These are phyloP conservation scores for Myotis pilosus DNA, from an alignment of 2,797 vertebrate genomes.

Conservation along the genomic window DNA sequence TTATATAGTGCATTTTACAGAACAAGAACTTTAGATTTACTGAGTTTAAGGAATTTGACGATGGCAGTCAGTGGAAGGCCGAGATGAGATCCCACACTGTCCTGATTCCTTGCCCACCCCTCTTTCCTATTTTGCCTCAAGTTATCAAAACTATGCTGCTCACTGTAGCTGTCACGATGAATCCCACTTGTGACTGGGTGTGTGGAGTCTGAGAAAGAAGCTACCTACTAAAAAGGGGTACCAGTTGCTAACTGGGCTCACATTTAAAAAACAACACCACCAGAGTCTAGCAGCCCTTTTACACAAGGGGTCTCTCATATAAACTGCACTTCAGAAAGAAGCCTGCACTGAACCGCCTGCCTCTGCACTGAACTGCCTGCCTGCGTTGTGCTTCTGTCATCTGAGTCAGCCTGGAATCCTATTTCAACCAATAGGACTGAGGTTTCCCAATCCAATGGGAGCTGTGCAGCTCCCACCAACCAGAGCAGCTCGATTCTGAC, in stretches of 20 bases:
- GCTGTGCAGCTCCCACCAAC: neutral
- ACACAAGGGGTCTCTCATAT: no score
- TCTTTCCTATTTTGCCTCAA: neutral
- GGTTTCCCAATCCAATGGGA: neutral
- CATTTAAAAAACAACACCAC: neutral
- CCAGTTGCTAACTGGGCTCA: neutral
- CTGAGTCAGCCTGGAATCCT: neutral
- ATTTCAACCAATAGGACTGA: neutral
- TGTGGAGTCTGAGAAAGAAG: neutral
- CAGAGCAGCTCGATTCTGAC: neutral
- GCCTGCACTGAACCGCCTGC: neutral
- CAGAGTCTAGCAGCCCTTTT: neutral
- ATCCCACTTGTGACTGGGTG: neutral
- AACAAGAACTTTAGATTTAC: constrained; percentile 50
- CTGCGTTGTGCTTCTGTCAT: neutral
- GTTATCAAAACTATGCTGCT: neutral
- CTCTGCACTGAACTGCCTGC: neutral
- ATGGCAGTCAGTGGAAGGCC: neutral
- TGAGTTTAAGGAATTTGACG: constrained; percentile 39
- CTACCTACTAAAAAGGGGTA: neutral
- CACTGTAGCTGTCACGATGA: neutral
- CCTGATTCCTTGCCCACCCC: neutral
- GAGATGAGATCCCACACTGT: neutral
- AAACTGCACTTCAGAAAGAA: neutral
- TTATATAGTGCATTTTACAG: constrained; percentile 36